Percentiles rank a stretch among this genome's conserved stretches.
Evolutionary conservation across 2,888 invertebrate genomes (phyloP).

Genomic region (Drosophila helvetica): DNA sequence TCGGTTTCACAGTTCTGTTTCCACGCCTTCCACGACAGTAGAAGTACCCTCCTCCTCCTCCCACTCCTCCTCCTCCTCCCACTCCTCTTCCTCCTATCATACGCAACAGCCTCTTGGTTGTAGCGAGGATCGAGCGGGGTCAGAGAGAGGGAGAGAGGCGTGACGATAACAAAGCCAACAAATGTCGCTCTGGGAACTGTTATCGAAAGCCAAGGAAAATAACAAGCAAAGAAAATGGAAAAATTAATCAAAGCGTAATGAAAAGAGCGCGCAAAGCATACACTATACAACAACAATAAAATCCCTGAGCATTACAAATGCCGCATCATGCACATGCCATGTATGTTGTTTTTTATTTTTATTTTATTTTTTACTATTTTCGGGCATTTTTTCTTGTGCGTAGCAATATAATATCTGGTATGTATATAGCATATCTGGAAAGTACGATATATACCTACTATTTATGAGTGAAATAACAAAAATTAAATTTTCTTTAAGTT

Average conservation of each 20-base stretch:
- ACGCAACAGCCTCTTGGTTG: slow-evolving; percentile 23
- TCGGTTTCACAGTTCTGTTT: slow-evolving; percentile 19
- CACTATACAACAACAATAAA: not conserved
- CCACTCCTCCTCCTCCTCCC: not conserved
- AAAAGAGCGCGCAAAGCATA: not conserved
- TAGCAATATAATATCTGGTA: too few species aligned
- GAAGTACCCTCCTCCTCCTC: not conserved
- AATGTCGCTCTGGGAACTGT: slow-evolving; percentile 23
- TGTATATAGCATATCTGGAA: too few species aligned
- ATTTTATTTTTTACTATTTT: too few species aligned
- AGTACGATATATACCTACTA: too few species aligned
- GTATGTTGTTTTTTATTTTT: too few species aligned
- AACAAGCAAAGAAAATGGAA: slow-evolving; percentile 2
- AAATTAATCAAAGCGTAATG: not conserved
- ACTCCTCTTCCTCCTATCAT: too few species aligned
- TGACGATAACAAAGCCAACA: slow-evolving; percentile 45
- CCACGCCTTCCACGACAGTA: not conserved
- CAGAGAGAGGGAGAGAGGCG: slow-evolving; percentile 11
- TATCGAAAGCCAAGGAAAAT: slow-evolving; percentile 20
- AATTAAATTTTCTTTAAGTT: too few species aligned
- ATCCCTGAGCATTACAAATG: too few species aligned
- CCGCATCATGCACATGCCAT: too few species aligned
- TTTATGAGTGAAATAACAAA: too few species aligned
- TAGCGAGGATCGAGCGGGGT: slow-evolving; percentile 1
- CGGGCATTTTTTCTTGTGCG: too few species aligned